Evolutionary conservation across 2,113 vertebrate genomes (phyloP).

Genomic region (Crotalus viridis): DNA sequence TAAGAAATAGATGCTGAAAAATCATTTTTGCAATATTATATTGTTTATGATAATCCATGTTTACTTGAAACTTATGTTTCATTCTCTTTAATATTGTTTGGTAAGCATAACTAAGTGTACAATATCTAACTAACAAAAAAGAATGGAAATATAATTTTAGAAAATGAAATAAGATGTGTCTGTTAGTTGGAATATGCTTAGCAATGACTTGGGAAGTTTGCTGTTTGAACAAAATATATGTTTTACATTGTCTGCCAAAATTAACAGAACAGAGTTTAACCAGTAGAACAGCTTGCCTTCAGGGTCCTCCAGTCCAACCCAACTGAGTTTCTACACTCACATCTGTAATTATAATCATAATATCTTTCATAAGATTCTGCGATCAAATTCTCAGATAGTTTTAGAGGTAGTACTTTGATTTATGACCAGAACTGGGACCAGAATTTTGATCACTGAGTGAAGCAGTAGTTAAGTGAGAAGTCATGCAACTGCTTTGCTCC

Average conservation of each 20-base stretch:
- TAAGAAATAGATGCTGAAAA: neutral
- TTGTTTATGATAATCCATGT: neutral
- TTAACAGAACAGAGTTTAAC: neutral
- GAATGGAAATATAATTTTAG: neutral
- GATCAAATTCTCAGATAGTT: neutral
- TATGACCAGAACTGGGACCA: no score
- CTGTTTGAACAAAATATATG: neutral
- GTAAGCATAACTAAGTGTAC: neutral
- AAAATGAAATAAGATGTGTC: neutral
- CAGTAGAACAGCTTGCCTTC: no score
- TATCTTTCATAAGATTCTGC: neutral
- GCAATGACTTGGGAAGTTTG: neutral
- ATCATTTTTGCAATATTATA: neutral
- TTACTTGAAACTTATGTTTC: neutral
- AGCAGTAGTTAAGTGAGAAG: no score
- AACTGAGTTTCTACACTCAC: conserved; percentile 2
- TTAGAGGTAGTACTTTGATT: neutral
- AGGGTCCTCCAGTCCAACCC: neutral
- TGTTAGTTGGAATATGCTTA: neutral
- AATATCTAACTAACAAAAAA: neutral
- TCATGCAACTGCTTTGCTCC: no score
- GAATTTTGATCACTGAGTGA: no score
- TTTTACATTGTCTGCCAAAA: neutral
- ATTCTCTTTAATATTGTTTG: neutral
- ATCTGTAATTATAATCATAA: conserved; percentile 11